Evolutionary conservation across 2,888 invertebrate genomes (phyloP), one percentile per base, ranked within the genome.

Genomic region (Aphodius sticticus): DNA sequence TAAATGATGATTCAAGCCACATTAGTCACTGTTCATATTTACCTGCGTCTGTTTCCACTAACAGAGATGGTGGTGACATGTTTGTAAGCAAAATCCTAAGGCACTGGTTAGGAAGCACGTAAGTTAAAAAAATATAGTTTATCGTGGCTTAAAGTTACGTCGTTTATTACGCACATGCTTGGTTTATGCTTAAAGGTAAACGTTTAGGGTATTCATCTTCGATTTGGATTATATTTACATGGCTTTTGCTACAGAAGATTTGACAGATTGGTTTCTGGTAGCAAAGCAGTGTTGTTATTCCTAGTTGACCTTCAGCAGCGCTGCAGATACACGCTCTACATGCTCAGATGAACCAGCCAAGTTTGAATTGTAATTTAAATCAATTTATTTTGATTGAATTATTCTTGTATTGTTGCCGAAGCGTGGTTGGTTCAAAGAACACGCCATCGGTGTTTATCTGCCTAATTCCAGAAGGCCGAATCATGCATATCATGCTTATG

Each of bases 41-140:
- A 83, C 83, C 83, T 81, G 82, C 69, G 80, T 84, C 83, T 70
- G 83, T 82, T 82, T 84, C 83, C 69, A 84, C 77, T 77, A 82
- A 76, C 79, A 82, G 78, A 78, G 82, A 80, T 80, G 82, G 80
- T 76, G 82, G 80, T 78, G 82, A 81, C 83, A 83, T 84, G 81
- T 81, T 80, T 78, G 53, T 76, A 72, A 78, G 53, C 53, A 53
- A 53, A 53, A 12, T 53, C 12, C 9, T 53, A 12, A 53, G 53
- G 53, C 53, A 53, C 53, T 53, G 12, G 7, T 53, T 3, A 9
- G 53, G 53, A 53, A 53, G 53, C 53, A 12, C 53, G 53, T 26
- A 26, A 26, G 26, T 26, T 26, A 26, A 26, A 26, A 26, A 26
- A 26, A 26, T 53, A 12, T 3, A 12, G 53, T 53, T 53, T 53